A percentile compares a stretch with the other conserved stretches of the same genome.
Conservation (phyloP, 1,140 invertebrate genomes). For the Trachymyrmex septentrionalis region DNA sequence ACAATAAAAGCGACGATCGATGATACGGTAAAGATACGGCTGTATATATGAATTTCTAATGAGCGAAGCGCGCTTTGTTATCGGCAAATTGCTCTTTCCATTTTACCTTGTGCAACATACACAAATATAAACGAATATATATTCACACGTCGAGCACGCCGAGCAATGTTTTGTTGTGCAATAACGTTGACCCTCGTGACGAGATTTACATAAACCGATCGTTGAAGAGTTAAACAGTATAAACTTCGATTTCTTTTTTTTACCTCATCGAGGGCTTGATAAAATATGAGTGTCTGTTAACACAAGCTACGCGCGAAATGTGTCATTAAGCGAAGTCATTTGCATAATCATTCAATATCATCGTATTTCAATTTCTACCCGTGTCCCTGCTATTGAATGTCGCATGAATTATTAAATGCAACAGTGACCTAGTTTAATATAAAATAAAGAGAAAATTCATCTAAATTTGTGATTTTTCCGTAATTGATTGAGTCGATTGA, state of each 20-base stretch:
- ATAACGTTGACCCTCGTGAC: constrained; percentile 40
- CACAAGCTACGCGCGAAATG: background rate
- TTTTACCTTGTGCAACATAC: constrained; percentile 31
- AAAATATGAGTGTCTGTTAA: constrained; percentile 20
- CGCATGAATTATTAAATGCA: background rate
- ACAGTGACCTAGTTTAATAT: background rate
- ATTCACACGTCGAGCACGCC: constrained; percentile 20
- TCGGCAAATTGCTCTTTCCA: constrained; percentile 54
- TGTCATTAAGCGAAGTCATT: constrained; percentile 1
- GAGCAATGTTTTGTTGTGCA: constrained; percentile 22
- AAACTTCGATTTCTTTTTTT: constrained; percentile 18
- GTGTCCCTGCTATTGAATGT: background rate
- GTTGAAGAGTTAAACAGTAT: constrained; percentile 31
- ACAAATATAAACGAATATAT: constrained; percentile 46
- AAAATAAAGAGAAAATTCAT: background rate
- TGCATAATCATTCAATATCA: constrained; percentile 14
- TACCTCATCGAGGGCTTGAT: constrained; percentile 39
- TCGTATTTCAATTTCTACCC: constrained; percentile 8
- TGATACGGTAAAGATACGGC: constrained; percentile 69
- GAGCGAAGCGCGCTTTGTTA: constrained; percentile 64
- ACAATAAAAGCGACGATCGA: constrained; percentile 74
- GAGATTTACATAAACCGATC: constrained; percentile 57
- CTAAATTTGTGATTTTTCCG: background rate
- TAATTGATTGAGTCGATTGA: background rate
- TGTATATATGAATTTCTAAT: constrained; percentile 75